Conservation (phyloP, 2,797 vertebrate genomes). For the Antennarius maculatus region DNA sequence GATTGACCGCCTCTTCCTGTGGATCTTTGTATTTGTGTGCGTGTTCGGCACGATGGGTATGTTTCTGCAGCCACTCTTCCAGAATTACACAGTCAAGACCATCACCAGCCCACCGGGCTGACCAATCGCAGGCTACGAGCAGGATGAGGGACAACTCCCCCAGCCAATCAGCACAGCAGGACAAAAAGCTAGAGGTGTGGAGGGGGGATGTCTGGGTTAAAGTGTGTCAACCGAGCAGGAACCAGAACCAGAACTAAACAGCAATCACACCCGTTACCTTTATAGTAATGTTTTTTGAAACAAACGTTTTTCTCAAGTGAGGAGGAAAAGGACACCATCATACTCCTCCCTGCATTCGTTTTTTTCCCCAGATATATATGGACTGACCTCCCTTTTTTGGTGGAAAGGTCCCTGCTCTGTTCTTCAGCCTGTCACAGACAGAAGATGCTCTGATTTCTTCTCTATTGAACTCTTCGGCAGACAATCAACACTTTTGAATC, state of each 20-base stretch:
- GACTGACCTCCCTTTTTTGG: conserved; percentile 60
- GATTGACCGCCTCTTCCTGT: conserved; percentile 96
- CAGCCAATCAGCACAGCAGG: conserved; percentile 60
- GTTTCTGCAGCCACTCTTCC: conserved; percentile 97
- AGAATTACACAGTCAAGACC: conserved; percentile 90
- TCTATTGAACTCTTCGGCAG: conserved; percentile 52
- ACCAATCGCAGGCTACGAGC: conserved; percentile 43
- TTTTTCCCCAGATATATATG: conserved; percentile 50
- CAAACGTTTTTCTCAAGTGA: conserved; percentile 66
- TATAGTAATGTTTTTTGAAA: conserved; percentile 74
- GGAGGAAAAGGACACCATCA: conserved; percentile 47
- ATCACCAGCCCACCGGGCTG: conserved; percentile 81
- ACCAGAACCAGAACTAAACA: conserved; percentile 62
- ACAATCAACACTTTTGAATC: conserved; percentile 46
- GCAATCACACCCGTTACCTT: conserved; percentile 73
- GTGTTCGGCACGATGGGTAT: conserved; percentile 95
- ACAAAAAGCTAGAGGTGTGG: conserved; percentile 37
- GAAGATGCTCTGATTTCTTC: conserved; percentile 53
- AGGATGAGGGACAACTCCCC: conserved; percentile 54
- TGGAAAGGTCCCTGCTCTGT: conserved; percentile 47
- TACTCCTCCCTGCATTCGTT: conserved; percentile 42
- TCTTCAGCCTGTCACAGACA: conserved; percentile 53
- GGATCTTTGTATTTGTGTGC: conserved; percentile 97
- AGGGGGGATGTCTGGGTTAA: conserved; percentile 48
- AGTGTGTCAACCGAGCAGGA: conserved; percentile 61